These are phyloP conservation scores for Scophthalmus maximus DNA, from an alignment of 2,113 vertebrate species.

Conservation along the genomic window DNA sequence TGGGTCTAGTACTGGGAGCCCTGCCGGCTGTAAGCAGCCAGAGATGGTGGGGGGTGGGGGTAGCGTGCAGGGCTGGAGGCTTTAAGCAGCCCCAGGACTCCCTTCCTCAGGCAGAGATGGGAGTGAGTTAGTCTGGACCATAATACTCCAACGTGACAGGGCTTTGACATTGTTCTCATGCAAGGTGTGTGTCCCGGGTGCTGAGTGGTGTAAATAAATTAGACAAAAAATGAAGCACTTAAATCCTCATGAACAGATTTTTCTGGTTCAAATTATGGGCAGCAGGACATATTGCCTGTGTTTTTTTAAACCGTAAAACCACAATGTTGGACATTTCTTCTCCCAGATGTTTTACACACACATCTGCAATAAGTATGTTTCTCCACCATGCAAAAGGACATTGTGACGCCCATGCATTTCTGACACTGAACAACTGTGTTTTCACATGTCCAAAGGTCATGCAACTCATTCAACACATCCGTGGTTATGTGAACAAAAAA, in stretches of 20 bases:
- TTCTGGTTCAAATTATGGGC: constrained; percentile 30
- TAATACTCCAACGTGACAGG: constrained; percentile 18
- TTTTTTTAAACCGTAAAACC: constrained; percentile 5
- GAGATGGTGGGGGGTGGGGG: constrained; percentile 17
- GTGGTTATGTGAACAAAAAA: constrained; percentile 9
- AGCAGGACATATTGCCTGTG: constrained; percentile 12
- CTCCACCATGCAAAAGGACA: constrained; percentile 2
- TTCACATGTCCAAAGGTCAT: constrained; percentile 2
- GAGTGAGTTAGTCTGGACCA: constrained; percentile 17
- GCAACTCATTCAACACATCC: constrained; percentile 36
- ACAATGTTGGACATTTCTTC: constrained; percentile 15
- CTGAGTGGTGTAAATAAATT: constrained; percentile 22
- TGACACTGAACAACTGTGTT: constrained; percentile 19
- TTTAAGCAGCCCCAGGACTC: constrained; percentile 53
- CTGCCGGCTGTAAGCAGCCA: constrained; percentile 53
- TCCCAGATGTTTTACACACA: constrained; percentile 6
- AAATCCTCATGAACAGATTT: constrained; percentile 14
- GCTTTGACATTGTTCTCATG: constrained; percentile 32
- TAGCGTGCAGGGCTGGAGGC: constrained; percentile 8
- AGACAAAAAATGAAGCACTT: constrained; percentile 18
- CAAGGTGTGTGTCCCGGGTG: constrained; percentile 26
- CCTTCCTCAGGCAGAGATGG: constrained; percentile 53
- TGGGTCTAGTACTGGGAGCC: constrained; percentile 69
- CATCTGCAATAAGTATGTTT: constrained; percentile 26
- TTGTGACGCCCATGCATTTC: not conserved